Base-by-base conservation (phyloP, 2,113 vertebrate genomes). In the Oncorhynchus nerka region DNA sequence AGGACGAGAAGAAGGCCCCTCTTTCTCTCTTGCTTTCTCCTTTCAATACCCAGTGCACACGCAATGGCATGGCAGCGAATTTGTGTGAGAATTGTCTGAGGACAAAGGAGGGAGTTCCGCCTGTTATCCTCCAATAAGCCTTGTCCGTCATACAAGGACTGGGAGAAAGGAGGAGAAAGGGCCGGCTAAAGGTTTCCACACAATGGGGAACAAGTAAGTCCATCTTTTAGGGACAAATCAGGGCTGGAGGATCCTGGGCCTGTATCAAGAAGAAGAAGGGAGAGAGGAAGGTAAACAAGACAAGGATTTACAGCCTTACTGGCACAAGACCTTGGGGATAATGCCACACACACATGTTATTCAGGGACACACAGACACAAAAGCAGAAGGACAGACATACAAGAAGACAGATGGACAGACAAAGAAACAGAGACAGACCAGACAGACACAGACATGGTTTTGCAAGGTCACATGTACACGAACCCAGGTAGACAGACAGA, bases 121-220 rank as follows among this genome's bases (percentile, higher is more conserved):
- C 97, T 97, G 97, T 99, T 99, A 98, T 93, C 94, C 93, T 95
- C 97, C 97, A 98, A 99, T 99, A 98, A 98, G 97, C 95, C 94
- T 94, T 96, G 97, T 97, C 97, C 97, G 96, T 98, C 97, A 99
- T 95, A 98, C 96, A 96, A 96, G 96, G 94, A 94, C 94, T 11
- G 39, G 85, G 88, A 88, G 87, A 85, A 84, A 94, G 95, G 92
- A 94, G 90, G 88, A 95, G 96, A 94, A 96, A 96, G 95, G 95
- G 93, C 91, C 89, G 93, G 97, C 95, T 95, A 96, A 97, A 97
- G 97, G 94, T 96, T 95, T 95, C 93, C 93, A 95, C 95, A 99
- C 97, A 99, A 99, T 97, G 95, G 95, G 93, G 94, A 98, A 99
- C 98, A 98, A 98, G 97, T 95, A 96, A 97, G 96, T 95, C 96